These are phyloP conservation scores for Eudorcas thomsonii DNA, from an alignment of 2,113 vertebrate species.

Conservation along the genomic window DNA sequence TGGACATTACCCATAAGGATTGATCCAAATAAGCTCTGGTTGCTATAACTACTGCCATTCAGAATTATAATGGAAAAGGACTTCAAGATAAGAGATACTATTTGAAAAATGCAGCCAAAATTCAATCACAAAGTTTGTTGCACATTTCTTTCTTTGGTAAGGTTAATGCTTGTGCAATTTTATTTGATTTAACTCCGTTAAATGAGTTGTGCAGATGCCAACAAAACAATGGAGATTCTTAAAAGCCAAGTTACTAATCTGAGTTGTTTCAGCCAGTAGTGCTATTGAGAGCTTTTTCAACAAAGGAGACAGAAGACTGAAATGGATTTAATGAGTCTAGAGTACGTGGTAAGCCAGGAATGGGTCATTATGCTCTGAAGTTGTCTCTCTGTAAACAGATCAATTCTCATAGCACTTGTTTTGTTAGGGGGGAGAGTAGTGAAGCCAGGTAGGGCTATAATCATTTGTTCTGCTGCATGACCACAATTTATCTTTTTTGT, in stretches of 20 bases:
- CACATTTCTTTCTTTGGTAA: not conserved
- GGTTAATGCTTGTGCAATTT: not conserved
- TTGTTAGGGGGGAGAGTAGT: not conserved
- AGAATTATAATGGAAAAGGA: not conserved
- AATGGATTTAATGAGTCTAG: conserved; percentile 33
- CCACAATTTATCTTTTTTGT: not conserved
- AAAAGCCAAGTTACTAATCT: conserved; percentile 19
- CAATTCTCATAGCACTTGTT: conserved; percentile 13
- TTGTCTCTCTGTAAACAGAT: conserved; percentile 40
- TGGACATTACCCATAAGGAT: not conserved
- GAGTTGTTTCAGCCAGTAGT: not conserved
- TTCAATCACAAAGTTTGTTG: not conserved
- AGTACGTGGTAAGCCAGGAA: conserved; percentile 14
- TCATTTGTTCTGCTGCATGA: not conserved
- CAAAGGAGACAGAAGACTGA: not conserved
- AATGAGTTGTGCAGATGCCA: not conserved
- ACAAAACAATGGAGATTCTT: not conserved
- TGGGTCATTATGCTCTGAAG: conserved; percentile 37
- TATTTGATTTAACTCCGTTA: conserved; percentile 24
- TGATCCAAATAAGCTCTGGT: not conserved
- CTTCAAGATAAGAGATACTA: not conserved
- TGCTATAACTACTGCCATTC: not conserved
- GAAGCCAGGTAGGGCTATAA: not conserved
- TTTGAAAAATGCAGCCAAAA: conserved; percentile 20
- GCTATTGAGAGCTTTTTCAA: conserved; percentile 33